Base-by-base conservation (phyloP, 2,888 invertebrate genomes). In the Myopa tessellatipennis region DNA sequence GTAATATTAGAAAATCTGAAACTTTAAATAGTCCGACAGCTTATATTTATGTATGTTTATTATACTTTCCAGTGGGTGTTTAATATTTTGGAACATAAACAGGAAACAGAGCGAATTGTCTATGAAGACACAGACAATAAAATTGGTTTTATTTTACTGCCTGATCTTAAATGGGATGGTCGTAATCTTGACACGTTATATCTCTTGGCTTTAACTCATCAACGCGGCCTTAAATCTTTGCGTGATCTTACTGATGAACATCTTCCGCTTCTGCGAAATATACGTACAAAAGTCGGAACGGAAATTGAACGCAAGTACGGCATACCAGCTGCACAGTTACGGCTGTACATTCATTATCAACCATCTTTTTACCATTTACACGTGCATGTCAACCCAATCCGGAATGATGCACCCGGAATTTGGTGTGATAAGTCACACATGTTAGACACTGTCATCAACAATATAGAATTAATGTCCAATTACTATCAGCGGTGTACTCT, bases 291-390 rank as follows among this genome's bases (percentile, higher is more conserved):
- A 85, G 95, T 95, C 82, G 91, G 91, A 86, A 95, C 92, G 87
- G 93, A 93, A 4, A 96, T 99, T 78, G 86, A 92, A 71, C 91
- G 95, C 52, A 95, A 94, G 84, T 98, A 95, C 89, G 92, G 92
- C 16, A 83, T 99, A 1, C 90, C 92, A 4, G 88, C 91, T 18
- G 92, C 92, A 6, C 93, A 96, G 85, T 88, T 98, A 40, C 91
- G 98, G 38, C 92, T 96, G 79, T 99, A 95, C 88, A 88, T 98
- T 0, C 98, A 99, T 88, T 99, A 99, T 89, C 98, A 97, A 85
- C 99, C 99, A 0, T 96, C 98, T 0, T 99, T 97, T 90, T 98
- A 98, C 89, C 98, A 99, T 87, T 91, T 99, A 0, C 99, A 99
- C 88, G 92, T 99, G 0, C 99, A 99, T 89, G 96, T 98, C 85